Base-by-base conservation (phyloP, 2,888 invertebrate genomes). In the Papilio elwesi region DNA sequence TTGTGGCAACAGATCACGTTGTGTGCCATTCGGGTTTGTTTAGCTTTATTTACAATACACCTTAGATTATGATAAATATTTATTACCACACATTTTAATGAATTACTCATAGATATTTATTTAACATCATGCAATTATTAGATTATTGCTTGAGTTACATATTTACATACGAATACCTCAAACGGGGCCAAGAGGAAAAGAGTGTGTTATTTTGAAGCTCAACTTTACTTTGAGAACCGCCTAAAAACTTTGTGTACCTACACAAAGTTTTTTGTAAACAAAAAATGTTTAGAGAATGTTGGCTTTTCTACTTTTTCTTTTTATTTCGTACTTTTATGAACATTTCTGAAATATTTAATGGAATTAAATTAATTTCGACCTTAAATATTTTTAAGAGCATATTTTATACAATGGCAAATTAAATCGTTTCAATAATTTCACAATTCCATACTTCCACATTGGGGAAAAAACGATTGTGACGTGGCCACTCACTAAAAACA, bases 1-100 rank as follows among this genome's bases (percentile, higher is more conserved):
- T 11, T 63, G 43, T 52, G 13, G 47, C 52, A 63, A 47, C 47
- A 51, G 9, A 47, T 63, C 70, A 70, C 70, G 70, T 70, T 63
- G 70, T 52, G 11, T 4, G 63, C 16, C 70, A 70, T 62, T 52
- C 52, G 70, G 52, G 26, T 38, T 51, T 62, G 36, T 51, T 15
- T 52, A 43, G 13, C 7, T 53, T 10, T 12, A 15, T 15, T 15
- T 11, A 52, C 15, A 38, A 9, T n/a, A 59, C 13, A 55, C 55
- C 9, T 26, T 16, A 36, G 26, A 59, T 59, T 59, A 59, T 36
- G 53, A 47, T 67, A 53, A 43, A 67, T 67, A 52, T 67, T 67
- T 43, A 47, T 15, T 53, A 16, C 38, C 36, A 6, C 38, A 53
- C n/a, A 67, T 36, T 43, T n/a, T 47, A 16, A 67, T 67, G 15